These are phyloP conservation scores for Andrena cerasifolii DNA, from an alignment of 1,140 invertebrate species.

Conservation along the genomic window DNA sequence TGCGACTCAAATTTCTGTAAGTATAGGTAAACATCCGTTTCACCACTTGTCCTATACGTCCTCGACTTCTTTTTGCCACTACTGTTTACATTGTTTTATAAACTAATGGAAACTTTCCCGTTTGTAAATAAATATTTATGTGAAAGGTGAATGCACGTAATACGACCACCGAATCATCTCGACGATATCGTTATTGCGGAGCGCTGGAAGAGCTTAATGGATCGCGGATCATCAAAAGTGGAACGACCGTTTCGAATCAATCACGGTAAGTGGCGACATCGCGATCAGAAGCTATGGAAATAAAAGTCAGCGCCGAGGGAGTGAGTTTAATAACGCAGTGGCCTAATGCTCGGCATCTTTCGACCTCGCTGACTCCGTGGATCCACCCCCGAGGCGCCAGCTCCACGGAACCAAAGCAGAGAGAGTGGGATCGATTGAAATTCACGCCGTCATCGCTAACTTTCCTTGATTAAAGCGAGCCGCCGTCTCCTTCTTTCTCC, in stretches of 20 bases:
- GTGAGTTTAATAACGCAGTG: slow-evolving; percentile 8
- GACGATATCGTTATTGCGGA: not conserved
- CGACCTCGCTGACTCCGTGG: not conserved
- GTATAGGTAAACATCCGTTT: no score
- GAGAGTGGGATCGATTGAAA: slow-evolving; percentile 15
- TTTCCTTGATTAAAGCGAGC: slow-evolving; percentile 37
- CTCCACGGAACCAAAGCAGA: slow-evolving; percentile 8
- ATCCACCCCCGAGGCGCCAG: not conserved
- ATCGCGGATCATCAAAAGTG: not conserved
- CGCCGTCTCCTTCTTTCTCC: no score
- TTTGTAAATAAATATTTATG: no score
- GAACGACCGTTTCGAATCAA: not conserved
- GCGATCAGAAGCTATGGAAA: not conserved
- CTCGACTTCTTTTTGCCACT: no score
- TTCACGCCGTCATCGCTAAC: slow-evolving; percentile 40
- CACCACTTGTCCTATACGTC: no score
- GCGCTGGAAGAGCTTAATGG: no score
- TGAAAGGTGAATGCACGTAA: no score
- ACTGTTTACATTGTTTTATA: no score
- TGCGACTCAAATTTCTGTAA: no score
- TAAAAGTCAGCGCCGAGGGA: not conserved
- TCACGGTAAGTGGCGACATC: not conserved
- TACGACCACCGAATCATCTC: not conserved
- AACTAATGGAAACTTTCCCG: no score
- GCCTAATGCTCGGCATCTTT: slow-evolving; percentile 15